Evolutionary conservation across 2,113 vertebrate species (phyloP).

Genomic region (Osmerus eperlanus): DNA sequence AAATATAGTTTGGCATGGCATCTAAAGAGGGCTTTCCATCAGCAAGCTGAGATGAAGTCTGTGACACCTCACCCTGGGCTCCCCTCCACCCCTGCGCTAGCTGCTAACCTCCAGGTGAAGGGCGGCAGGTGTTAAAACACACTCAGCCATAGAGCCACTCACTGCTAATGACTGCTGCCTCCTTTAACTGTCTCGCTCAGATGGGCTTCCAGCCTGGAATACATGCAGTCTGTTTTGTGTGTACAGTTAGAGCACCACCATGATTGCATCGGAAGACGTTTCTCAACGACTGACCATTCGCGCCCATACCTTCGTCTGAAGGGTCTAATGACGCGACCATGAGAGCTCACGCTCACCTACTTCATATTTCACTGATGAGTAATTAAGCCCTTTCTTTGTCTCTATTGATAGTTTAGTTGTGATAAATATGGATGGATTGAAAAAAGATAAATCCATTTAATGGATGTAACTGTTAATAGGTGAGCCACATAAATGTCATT

Average conservation of each 20-base stretch:
- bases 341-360: background rate
- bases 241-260: slow-evolving; percentile 79
- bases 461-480: too few species aligned
- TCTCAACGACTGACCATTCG: slow-evolving; percentile 64
- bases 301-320: background rate
- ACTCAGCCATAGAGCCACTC: slow-evolving; percentile 65
- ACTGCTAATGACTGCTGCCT: slow-evolving; percentile 64
- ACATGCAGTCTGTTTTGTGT: slow-evolving; percentile 73
- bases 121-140: slow-evolving; percentile 79
- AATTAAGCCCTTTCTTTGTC: too few species aligned
- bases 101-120: slow-evolving; percentile 63
- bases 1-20: slow-evolving; percentile 55
- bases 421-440: too few species aligned
- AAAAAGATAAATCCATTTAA: too few species aligned
- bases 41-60: slow-evolving; percentile 61
- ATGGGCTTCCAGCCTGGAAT: slow-evolving; percentile 36
- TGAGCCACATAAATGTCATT: too few species aligned
- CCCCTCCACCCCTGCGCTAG: slow-evolving; percentile 43
- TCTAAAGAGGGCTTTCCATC: slow-evolving; percentile 56
- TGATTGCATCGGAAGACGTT: slow-evolving; percentile 74
- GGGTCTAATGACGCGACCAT: background rate
- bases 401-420: too few species aligned
- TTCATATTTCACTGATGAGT: background rate
- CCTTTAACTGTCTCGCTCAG: slow-evolving; percentile 28
- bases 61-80: slow-evolving; percentile 52